Base-by-base conservation (phyloP, 1,140 invertebrate species). In the Agraylea sexmaculata region DNA sequence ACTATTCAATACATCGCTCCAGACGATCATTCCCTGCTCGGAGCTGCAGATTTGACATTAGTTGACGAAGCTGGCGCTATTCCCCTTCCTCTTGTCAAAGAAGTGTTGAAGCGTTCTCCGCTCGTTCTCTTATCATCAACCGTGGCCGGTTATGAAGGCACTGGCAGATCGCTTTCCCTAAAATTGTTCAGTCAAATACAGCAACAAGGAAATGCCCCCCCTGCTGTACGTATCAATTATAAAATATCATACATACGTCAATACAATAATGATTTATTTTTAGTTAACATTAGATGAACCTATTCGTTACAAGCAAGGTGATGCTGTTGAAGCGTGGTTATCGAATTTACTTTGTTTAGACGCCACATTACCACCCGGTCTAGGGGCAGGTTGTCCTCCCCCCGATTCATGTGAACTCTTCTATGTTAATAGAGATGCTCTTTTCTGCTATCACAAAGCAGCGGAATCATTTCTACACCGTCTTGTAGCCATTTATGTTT, bases 41-140 rank as follows among this genome's bases (percentile, higher is more conserved):
- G 83, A 12, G 90, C 94, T 57, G 91, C 92, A 11, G 94, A 99
- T 65, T 62, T 99, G 10, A 68, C 99, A 19, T 78, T 98, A 15
- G 96, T 99, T 50, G 96, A 99, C 60, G 96, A 99, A 70, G 96
- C 96, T 7, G 96, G 95, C 2, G 96, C 95, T 13, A 99, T 99
- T 50, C 96, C 96, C 0, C 64, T 99, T 32, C 86, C 90, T 0
- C 75, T 90, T 50, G 93, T 99, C 0, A 90, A 90, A 53, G 75
- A 80, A 27, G 81, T 96, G 57, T 81, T 97, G 58, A 70, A 91
- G 36, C 90, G 90, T 1, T 88, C 92, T 1, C 96, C 96, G 57
- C 68, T 99, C 22, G 86, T 93, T 3, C 92, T 99, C 56, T 76
- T 99, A 54, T 82, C 96, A 0, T 99, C 95, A 0, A 99, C 96